phyloP scores from a whole-genome alignment of 2,797 vertebrate species.

The Pampus argenteus region DNA sequence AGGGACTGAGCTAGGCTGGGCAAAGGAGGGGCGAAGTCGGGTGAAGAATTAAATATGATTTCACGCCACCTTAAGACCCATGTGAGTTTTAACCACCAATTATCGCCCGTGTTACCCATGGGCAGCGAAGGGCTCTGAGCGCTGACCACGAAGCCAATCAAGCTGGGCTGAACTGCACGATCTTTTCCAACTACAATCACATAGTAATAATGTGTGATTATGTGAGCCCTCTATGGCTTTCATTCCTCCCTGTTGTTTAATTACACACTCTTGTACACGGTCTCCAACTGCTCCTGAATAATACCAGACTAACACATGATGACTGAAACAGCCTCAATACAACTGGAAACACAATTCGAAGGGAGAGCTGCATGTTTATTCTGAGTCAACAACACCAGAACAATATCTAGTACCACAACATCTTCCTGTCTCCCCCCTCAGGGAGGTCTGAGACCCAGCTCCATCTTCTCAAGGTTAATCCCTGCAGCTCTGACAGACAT shows the following conservation, averaged over 20 bases:
- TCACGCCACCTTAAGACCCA: conserved; percentile 60
- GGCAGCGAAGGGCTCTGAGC: conserved; percentile 30
- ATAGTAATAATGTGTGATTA: conserved; percentile 47
- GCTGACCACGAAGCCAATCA: conserved; percentile 46
- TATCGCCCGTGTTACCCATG: conserved; percentile 56
- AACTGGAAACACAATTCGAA: background rate
- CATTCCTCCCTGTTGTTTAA: conserved; percentile 44
- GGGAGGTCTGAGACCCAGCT: conserved; percentile 33
- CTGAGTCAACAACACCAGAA: background rate
- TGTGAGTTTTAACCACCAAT: conserved; percentile 70
- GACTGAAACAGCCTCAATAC: background rate
- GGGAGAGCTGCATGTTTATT: background rate
- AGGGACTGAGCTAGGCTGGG: conserved; percentile 29
- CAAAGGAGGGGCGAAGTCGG: background rate
- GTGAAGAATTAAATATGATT: conserved; percentile 68
- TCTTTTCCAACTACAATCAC: conserved; percentile 34
- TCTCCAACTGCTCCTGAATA: conserved; percentile 36
- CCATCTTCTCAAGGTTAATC: conserved; percentile 70
- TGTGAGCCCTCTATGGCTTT: conserved; percentile 29
- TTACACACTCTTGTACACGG: conserved; percentile 29
- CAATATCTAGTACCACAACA: background rate
- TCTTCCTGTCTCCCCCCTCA: background rate
- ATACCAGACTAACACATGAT: conserved; percentile 1
- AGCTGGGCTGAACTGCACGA: background rate
- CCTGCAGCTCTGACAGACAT: conserved; percentile 45